Evolutionary conservation across 2,113 vertebrate species (phyloP).

Genomic region (Setophaga coronata): DNA sequence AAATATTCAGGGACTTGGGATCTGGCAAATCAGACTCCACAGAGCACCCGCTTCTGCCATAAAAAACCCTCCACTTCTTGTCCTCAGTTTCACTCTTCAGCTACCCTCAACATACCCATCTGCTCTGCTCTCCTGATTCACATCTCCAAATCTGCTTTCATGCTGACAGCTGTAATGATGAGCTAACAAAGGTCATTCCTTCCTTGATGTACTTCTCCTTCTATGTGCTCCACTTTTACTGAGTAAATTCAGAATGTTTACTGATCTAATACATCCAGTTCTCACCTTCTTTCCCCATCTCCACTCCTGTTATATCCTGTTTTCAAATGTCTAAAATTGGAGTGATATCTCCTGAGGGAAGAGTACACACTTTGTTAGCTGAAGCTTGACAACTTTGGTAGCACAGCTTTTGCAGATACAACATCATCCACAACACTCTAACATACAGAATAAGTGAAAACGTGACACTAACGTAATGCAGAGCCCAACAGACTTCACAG

Average conservation of each 20-base stretch:
- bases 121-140: not conserved
- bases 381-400: not conserved
- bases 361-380: not conserved
- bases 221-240: not conserved
- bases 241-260: constrained; percentile 37
- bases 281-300: not conserved
- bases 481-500: not conserved
- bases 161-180: not conserved
- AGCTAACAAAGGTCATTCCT: constrained; percentile 11
- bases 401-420: not conserved
- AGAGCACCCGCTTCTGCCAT: not conserved
- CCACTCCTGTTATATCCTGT: not conserved
- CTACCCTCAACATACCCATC: not conserved
- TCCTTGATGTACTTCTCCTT: not conserved
- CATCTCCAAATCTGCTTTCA: not conserved
- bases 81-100: not conserved
- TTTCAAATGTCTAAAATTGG: constrained; percentile 1
- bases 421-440: not conserved
- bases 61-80: not conserved
- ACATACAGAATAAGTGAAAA: not conserved
- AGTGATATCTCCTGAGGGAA: not conserved
- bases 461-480: not conserved
- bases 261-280: constrained; percentile 22
- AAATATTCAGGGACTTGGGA: not conserved
- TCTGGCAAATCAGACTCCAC: not conserved